These are phyloP conservation scores for Oryzias dopingdopingensis DNA, from an alignment of 2,797 vertebrate species.

Conservation along the genomic window DNA sequence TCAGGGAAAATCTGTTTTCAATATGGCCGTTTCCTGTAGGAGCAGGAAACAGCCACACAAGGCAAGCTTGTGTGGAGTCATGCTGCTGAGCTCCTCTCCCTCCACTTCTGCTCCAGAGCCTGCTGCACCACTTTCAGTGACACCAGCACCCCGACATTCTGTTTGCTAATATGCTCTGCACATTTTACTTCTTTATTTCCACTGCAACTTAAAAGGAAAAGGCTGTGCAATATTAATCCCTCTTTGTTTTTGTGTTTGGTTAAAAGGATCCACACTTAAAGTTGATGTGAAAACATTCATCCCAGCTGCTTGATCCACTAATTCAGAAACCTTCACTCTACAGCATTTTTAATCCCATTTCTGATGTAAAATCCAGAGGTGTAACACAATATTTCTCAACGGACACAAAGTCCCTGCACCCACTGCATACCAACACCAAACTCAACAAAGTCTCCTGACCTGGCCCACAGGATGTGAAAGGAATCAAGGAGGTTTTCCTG, in stretches of 20 bases:
- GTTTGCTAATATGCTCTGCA: not conserved
- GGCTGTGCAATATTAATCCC: not conserved
- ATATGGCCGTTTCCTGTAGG: constrained; percentile 83
- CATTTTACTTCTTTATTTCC: not conserved
- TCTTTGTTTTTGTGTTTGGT: not conserved
- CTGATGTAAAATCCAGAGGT: constrained; percentile 58
- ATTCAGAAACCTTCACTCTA: constrained; percentile 22
- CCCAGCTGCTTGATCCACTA: constrained; percentile 13
- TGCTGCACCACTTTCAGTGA: constrained; percentile 10
- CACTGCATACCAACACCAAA: constrained; percentile 48
- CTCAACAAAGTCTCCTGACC: constrained; percentile 16
- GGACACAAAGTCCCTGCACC: constrained; percentile 36
- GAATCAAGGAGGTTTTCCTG: constrained; percentile 48
- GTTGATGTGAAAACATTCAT: constrained; percentile 3
- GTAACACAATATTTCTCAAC: constrained; percentile 61
- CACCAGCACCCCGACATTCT: not conserved
- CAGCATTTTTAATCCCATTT: constrained; percentile 18
- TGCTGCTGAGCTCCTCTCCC: constrained; percentile 45
- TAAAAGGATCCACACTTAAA: constrained; percentile 1
- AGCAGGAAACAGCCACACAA: constrained; percentile 81
- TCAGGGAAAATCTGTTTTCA: constrained; percentile 85
- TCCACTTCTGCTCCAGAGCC: constrained; percentile 31
- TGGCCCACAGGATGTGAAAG: constrained; percentile 52
- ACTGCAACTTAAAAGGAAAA: not conserved
- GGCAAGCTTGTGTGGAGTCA: constrained; percentile 67